Percentiles rank a stretch among this genome's conserved stretches.
phyloP scores from a whole-genome alignment of 1,140 invertebrate genomes.

The Penaeus indicus region DNA sequence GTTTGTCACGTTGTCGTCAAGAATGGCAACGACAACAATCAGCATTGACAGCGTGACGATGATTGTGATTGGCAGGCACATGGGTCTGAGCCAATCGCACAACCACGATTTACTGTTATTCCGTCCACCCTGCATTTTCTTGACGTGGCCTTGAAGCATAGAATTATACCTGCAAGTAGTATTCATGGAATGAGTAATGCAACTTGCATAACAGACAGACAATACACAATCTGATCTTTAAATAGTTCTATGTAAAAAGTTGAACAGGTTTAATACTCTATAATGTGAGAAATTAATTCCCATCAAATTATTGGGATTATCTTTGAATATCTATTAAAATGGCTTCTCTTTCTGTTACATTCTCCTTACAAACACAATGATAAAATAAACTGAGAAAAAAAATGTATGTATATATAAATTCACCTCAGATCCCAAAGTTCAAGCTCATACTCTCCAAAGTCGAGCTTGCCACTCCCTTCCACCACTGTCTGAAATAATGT shows the following conservation, averaged over 20 bases:
- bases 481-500: constrained; percentile 46
- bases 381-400: not conserved
- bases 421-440: constrained; percentile 53
- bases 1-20: constrained; percentile 23
- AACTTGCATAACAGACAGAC: not conserved
- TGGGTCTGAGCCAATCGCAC: constrained; percentile 27
- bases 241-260: no score
- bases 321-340: no score
- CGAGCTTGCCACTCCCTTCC: constrained; percentile 54
- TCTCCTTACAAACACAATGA: not conserved
- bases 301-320: no score
- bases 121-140: constrained; percentile 27
- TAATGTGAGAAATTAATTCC: no score
- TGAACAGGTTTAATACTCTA: no score
- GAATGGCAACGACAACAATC: constrained; percentile 41
- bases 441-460: constrained; percentile 58
- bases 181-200: not conserved
- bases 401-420: not conserved
- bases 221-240: not conserved
- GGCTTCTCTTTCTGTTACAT: not conserved
- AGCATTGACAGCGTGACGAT: constrained; percentile 48
- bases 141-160: constrained; percentile 20
- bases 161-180: constrained; percentile 39
- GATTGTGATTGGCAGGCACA: constrained; percentile 47
- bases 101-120: not conserved